Evolutionary conservation across 2,113 vertebrate genomes (phyloP).

Genomic region (Pampusana beccarii): DNA sequence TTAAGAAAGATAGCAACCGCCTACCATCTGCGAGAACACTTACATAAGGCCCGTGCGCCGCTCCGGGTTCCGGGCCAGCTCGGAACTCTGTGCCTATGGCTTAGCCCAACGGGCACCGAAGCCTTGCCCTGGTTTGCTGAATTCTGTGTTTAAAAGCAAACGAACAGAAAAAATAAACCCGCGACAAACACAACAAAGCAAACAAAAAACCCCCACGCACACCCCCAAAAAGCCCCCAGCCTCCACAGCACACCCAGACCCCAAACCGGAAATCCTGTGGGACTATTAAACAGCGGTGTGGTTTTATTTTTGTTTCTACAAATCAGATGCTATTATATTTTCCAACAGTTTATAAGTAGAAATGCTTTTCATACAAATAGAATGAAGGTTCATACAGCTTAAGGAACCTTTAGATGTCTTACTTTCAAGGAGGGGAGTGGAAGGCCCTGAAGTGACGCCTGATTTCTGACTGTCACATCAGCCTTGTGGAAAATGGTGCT

Average conservation of each 20-base stretch:
- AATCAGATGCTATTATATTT: neutral
- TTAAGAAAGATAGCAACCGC: constrained; percentile 51
- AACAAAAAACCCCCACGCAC: neutral
- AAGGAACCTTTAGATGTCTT: neutral
- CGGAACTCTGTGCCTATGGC: neutral
- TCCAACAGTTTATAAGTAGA: neutral
- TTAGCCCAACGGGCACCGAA: neutral
- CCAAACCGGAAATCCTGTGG: neutral
- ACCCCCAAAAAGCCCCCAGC: too few relatives aligned
- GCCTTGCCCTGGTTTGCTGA: neutral
- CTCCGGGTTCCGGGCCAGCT: neutral
- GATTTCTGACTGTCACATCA: neutral
- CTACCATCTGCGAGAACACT: constrained; percentile 52
- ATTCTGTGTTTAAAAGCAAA: neutral
- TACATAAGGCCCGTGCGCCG: constrained; percentile 33
- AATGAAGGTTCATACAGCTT: neutral
- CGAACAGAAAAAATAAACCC: neutral
- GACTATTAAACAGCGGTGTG: neutral
- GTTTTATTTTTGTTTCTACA: neutral
- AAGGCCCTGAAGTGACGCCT: neutral
- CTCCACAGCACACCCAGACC: neutral
- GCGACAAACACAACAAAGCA: neutral
- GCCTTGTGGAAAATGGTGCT: neutral
- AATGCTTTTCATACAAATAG: neutral
- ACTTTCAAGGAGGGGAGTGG: neutral